Evolutionary conservation across 1,140 invertebrate genomes (phyloP), one percentile per base, ranked within the genome.

Genomic region (Gyrodactylus salaris): DNA sequence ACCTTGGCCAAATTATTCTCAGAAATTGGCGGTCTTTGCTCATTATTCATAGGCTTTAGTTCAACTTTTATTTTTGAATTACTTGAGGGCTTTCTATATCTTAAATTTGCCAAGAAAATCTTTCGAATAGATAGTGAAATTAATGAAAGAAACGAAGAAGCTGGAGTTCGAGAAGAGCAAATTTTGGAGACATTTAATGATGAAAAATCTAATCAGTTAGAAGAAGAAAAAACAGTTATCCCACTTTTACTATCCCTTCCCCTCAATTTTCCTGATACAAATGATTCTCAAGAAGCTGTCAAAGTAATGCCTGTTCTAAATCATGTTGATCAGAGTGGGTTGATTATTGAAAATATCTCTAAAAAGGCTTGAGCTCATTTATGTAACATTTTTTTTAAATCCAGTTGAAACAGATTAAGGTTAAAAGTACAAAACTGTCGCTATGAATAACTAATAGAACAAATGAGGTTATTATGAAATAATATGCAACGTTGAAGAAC

Each of bases 11-110:
- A 71, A 25, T 25, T 71, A 2, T 71, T 21, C 24, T 24, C 21
- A 24, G 70, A 71, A 25, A 71, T 71, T 25, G 70, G 70, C 20
- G 70, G 70, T 7, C 23, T 71, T 1, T 71, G 70, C 25, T 71
- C 70, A 1, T 26, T 71, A 25, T 71, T 71, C 23, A 71, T 71
- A 25, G 70, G 70, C 1, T 71, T 71, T 26, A 71, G 70, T 71
- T 71, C 21, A 16, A 71, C 25, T 1, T 71, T 71, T 71, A 21
- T 71, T 1, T 71, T 71, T 25, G 70, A 71, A n/a, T 20, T 71
- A 1, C 21, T 71, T 22, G 70, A 71, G 26, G 70, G 21, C 1
- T 25, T 71, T 71, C 34, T 54, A 7, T 54, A 54, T 54, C n/a
- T 54, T 7, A 54, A 54, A n/a, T n/a, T n/a, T 7, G n/a, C 34